Evolutionary conservation across 2,797 vertebrate species (phyloP), one percentile per base, ranked within the genome.

Genomic region (Sebastes taczanowskii): DNA sequence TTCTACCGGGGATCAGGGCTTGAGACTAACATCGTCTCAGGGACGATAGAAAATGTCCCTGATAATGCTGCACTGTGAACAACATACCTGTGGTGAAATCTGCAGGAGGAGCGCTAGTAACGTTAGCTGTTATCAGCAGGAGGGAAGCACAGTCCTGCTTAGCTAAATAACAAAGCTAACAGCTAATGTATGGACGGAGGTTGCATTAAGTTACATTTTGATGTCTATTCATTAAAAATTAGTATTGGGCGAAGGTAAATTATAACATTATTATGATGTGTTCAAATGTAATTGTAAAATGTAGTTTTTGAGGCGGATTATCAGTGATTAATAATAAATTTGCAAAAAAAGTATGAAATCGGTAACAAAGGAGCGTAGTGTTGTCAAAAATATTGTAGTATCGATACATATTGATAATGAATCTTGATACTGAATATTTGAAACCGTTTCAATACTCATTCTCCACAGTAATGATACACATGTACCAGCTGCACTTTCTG

Each of bases 331-430:
- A 20, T 29, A 60, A 16, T 30, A 30, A 5, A 60, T 60, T 20
- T 9, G 23, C 25, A 58, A 27, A 58, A 25, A 25, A 42, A 42
- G 14, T 42, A 16, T 42, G 38, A 42, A 42, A 42, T 42, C 38
- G 38, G 38, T 42, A 42, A 42, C 38, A 42, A 42, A 16, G 38
- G 38, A 42, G 38, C 38, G 14, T 7, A 42, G 38, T 42, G 38
- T 42, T 42, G 38, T 42, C 38, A 42, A 0, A 42, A 42, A 42
- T 42, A 42, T 42, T 16, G 38, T 0, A 42, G 38, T 42, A 42
- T 49, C 42, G 0, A 49, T 49, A 20, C 42, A 20, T 49, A 49
- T 46, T 18, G 42, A 34, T 18, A 0, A 0, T 46, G 42, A 46
- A 46, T 46, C 0, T 46, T 46, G 16, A 46, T 49, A 20, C 16